Conservation (phyloP, 2,888 invertebrate genomes). For the Melipona beecheii region DNA sequence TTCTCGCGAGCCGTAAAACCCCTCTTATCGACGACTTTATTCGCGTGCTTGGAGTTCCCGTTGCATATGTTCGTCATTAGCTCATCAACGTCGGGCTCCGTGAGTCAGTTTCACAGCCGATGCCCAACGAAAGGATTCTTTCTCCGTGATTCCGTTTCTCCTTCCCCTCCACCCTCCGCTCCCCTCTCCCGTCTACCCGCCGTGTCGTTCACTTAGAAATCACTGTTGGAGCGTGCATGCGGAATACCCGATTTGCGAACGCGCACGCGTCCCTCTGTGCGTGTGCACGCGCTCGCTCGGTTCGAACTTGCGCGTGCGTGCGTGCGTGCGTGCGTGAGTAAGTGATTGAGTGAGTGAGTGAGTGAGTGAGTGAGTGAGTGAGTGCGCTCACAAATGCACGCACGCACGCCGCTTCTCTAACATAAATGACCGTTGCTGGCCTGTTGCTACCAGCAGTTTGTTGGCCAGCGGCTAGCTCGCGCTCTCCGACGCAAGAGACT, state of each 20-base stretch:
- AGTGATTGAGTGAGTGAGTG: no score
- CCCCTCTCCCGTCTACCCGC: neutral
- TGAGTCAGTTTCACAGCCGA: conserved; percentile 63
- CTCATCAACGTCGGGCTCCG: conserved; percentile 57
- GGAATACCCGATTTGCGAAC: conserved; percentile 63
- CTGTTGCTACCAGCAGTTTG: conserved; percentile 67
- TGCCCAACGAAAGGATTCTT: conserved; percentile 67
- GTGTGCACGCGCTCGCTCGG: conserved; percentile 6
- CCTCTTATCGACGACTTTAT: conserved; percentile 48
- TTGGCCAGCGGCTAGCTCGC: conserved; percentile 62
- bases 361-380: neutral
- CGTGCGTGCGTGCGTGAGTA: neutral
- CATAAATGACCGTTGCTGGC: conserved; percentile 67
- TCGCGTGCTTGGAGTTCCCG: conserved; percentile 44
- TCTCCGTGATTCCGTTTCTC: conserved; percentile 60
- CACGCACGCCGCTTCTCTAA: conserved; percentile 49
- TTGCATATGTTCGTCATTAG: conserved; percentile 70
- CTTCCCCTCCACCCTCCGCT: neutral
- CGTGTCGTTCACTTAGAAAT: conserved; percentile 62
- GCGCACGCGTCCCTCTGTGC: conserved; percentile 50
- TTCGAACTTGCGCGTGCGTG: neutral
- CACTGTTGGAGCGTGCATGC: conserved; percentile 59
- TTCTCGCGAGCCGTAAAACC: conserved; percentile 19
- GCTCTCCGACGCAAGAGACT: conserved; percentile 57
- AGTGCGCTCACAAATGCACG: conserved; percentile 22